Evolutionary conservation across 2,888 invertebrate genomes (phyloP), one percentile per base, ranked within the genome.

Genomic region (Platycheirus albimanus): DNA sequence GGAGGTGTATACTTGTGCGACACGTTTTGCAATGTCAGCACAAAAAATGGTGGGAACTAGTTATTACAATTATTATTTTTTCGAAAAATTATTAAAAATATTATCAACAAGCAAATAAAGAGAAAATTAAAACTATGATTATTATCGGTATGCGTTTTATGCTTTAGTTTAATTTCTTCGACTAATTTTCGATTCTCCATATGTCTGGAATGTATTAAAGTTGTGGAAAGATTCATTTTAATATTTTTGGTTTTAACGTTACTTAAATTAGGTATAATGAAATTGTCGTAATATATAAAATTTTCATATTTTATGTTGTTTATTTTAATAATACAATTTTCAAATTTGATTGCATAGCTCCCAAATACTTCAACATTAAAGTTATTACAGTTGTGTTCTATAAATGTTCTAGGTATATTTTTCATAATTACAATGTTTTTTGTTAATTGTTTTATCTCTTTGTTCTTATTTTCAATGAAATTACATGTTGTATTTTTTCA

Each of bases 101-200:
- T 30, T 20, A n/a, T 15, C 3, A 33, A 52, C 10, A 15, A 7
- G 28, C 15, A 33, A 13, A 30, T 8, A 15, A 52, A 15, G 17
- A 36, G 24, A 30, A 51, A 30, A 30, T 28, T 51, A 51, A 13
- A n/a, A 41, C 45, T 10, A 15, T 36, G 43, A 47, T 63, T 47
- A 30, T 47, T 47, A 33, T 15, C n/a, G 6, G 24, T 17, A 47
- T 47, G 33, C 13, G 47, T 30, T 24, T 30, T 47, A 30, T 63
- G 11, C 8, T 47, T 63, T 8, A 17, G 17, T 47, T 63, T 43
- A 43, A 61, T 45, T 28, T 45, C 45, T 61, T 45, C 43, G 41
- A 61, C 43, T 15, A 61, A 28, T 47, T 47, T 63, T 47, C 47
- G n/a, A 13, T 41, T 41, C 8, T 63, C 24, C 2, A 41, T 41